Percentiles rank a stretch among this genome's conserved stretches.
These are phyloP conservation scores for Rousettus leschenaultii DNA, from an alignment of 2,113 vertebrate species.

Conservation along the genomic window DNA sequence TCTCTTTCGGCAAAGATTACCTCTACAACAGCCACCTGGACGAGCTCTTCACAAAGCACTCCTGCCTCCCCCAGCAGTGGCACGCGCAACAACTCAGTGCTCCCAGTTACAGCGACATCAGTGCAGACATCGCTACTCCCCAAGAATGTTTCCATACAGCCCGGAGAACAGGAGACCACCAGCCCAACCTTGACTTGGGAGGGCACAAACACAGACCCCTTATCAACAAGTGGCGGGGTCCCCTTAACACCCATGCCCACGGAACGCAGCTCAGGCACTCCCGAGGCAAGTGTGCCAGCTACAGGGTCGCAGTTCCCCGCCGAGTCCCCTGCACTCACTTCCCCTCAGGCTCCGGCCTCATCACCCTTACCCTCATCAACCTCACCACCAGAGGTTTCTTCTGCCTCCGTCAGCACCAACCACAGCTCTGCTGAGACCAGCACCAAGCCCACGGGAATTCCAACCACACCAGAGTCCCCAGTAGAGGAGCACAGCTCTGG, in stretches of 20 bases:
- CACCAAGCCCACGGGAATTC: neutral
- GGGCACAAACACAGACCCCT: neutral
- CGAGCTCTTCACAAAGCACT: neutral
- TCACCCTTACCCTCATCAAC: neutral
- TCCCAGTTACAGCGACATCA: rapidly evolving
- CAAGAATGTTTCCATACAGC: neutral
- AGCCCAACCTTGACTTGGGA: neutral
- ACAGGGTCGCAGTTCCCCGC: rapidly evolving
- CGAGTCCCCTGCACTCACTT: neutral
- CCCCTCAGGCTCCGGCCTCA: neutral
- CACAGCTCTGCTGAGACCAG: neutral
- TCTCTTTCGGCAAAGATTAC: neutral
- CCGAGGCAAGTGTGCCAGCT: neutral
- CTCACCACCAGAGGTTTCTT: neutral
- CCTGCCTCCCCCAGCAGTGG: neutral
- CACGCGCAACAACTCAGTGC: neutral
- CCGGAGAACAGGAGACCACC: rapidly evolving
- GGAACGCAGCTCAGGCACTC: neutral
- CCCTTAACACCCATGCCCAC: neutral
- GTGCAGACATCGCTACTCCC: rapidly evolving
- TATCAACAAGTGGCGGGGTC: neutral
- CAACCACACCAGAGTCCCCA: neutral
- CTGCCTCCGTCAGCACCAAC: neutral
- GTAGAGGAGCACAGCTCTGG: slow-evolving; percentile 4
- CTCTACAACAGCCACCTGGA: neutral